A percentile compares a stretch with the other conserved stretches of the same genome.
phyloP scores from a whole-genome alignment of 1,140 invertebrate genomes.

The Copidosoma floridanum region DNA sequence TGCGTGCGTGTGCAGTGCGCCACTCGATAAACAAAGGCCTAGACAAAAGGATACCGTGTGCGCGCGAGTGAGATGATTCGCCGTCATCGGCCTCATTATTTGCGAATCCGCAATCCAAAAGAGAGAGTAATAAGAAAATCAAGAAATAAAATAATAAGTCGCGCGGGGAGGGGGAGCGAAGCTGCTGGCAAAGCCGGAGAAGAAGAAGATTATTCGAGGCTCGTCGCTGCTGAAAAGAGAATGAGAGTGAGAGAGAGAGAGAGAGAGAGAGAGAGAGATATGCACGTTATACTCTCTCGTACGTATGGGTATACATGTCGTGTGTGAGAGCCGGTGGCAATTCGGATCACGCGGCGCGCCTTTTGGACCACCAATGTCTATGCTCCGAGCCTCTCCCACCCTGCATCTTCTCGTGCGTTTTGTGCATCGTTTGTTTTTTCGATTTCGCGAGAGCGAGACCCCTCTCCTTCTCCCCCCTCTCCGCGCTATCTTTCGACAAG shows the following conservation, averaged over 20 bases:
- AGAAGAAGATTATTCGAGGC: conserved; percentile 27
- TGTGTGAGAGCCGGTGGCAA: conserved; percentile 28
- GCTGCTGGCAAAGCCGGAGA: conserved; percentile 10
- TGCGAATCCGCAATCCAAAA: conserved; percentile 7
- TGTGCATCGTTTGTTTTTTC: neutral
- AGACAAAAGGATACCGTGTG: conserved; percentile 11
- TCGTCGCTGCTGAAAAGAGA: conserved; percentile 23
- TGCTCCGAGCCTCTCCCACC: conserved; percentile 13
- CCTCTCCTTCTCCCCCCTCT: neutral
- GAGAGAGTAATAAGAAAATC: neutral
- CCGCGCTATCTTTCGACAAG: conserved; percentile 3
- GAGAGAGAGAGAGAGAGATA: neutral
- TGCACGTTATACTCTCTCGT: no score
- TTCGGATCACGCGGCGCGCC: conserved; percentile 27
- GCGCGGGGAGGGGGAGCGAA: conserved; percentile 14
- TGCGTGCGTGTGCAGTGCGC: no score
- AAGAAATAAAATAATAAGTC: conserved; percentile 2
- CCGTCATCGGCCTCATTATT: conserved; percentile 15
- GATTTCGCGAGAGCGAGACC: neutral
- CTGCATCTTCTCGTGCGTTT: conserved; percentile 16
- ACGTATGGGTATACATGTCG: no score
- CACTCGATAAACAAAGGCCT: neutral
- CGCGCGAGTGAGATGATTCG: neutral
- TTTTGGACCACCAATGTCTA: conserved; percentile 29
- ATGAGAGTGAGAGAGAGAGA: conserved; percentile 1